These are phyloP conservation scores for Eutolmus rufibarbis DNA, from an alignment of 2,888 invertebrate species.

Conservation along the genomic window DNA sequence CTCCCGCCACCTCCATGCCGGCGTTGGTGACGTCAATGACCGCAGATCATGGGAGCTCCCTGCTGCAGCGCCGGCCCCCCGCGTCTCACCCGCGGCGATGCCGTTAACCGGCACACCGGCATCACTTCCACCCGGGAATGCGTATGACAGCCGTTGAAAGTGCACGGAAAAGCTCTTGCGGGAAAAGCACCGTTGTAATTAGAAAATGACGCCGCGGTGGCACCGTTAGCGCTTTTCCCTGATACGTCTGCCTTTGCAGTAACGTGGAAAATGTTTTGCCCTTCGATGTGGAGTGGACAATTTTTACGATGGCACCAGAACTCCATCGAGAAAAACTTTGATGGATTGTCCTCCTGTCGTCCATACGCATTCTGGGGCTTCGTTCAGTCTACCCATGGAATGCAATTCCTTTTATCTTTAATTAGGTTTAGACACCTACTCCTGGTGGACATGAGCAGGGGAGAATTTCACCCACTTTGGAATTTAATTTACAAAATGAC, in stretches of 20 bases:
- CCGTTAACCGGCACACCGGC: background rate
- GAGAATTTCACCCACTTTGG: background rate
- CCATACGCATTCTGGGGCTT: background rate
- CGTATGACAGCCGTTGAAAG: background rate
- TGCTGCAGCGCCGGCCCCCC: background rate
- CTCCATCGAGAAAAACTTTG: background rate
- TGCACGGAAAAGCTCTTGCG: background rate
- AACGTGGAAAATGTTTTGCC: background rate
- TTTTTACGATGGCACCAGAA: background rate
- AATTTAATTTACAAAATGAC: too few species aligned
- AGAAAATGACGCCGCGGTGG: background rate
- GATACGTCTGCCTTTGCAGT: background rate
- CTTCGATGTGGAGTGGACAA: background rate
- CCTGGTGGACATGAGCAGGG: background rate
- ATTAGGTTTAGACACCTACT: background rate
- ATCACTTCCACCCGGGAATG: background rate
- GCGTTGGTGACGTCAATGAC: conserved; percentile 37
- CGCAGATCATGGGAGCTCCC: background rate
- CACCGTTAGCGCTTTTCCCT: background rate
- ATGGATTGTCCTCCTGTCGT: background rate
- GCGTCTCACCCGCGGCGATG: background rate
- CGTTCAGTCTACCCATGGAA: background rate
- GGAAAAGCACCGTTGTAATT: conserved; percentile 1
- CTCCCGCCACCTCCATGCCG: background rate
- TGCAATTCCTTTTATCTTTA: background rate